A percentile compares a stretch with the other conserved stretches of the same genome.
Conservation (phyloP, 2,888 invertebrate genomes). For the Ditula angustiorana region DNA sequence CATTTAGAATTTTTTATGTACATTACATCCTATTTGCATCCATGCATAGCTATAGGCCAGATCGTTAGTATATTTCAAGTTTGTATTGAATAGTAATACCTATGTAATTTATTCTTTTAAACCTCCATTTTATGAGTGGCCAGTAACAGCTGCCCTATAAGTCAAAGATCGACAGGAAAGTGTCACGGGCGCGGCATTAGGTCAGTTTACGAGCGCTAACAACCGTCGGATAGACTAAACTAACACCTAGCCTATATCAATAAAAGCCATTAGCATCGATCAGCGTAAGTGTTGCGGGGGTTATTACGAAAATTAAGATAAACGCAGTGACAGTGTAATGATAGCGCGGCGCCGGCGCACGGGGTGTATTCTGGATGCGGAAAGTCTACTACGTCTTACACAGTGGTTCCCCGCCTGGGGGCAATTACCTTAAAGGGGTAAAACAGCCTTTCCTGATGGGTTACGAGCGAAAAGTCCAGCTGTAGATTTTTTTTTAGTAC, state of each 20-base stretch:
- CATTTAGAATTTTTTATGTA: too few species aligned
- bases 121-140: constrained; percentile 5
- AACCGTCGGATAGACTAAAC: constrained; percentile 61
- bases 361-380: constrained; percentile 15
- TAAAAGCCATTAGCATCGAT: constrained; percentile 82
- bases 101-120: not conserved
- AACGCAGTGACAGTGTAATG: constrained; percentile 69
- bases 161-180: not conserved
- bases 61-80: too few species aligned
- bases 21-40: too few species aligned
- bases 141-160: constrained; percentile 1
- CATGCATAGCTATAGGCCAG: too few species aligned
- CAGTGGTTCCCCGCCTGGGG: not conserved
- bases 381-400: not conserved
- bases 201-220: constrained; percentile 72
- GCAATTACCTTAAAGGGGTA: not conserved
- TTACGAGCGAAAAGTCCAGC: not conserved
- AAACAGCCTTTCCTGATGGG: not conserved
- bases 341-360: constrained; percentile 52
- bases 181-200: constrained; percentile 64
- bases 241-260: constrained; percentile 80
- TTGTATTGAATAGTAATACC: too few species aligned
- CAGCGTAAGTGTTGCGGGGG: constrained; percentile 73
- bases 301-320: constrained; percentile 77
- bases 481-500: too few species aligned